Conservation (phyloP, 2,888 invertebrate species). For the Charanyca ferruginea region DNA sequence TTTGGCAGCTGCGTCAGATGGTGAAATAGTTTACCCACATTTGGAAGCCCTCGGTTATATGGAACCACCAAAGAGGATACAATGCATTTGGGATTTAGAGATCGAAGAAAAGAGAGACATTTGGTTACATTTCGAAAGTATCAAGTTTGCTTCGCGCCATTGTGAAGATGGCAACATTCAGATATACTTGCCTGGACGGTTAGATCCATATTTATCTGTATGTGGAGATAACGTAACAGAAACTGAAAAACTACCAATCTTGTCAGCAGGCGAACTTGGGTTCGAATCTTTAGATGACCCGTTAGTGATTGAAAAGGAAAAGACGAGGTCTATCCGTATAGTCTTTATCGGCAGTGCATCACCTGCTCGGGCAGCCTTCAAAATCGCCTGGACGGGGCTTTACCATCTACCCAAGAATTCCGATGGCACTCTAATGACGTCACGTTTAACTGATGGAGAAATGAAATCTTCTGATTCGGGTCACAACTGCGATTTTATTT, state of each 20-base stretch:
- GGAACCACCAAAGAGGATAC: slow-evolving; percentile 93
- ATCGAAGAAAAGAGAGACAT: slow-evolving; percentile 96
- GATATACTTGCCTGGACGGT: slow-evolving; percentile 93
- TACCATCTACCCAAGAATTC: slow-evolving; percentile 96
- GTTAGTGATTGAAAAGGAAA: slow-evolving; percentile 91
- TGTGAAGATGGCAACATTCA: slow-evolving; percentile 97
- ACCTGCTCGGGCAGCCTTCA: slow-evolving; percentile 96
- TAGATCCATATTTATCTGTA: slow-evolving; percentile 95
- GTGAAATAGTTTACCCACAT: slow-evolving; percentile 96
- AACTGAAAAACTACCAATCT: slow-evolving; percentile 95
- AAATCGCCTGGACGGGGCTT: slow-evolving; percentile 97
- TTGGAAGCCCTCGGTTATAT: slow-evolving; percentile 94
- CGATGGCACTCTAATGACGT: slow-evolving; percentile 95
- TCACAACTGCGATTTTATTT: slow-evolving; percentile 95
- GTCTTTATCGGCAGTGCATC: slow-evolving; percentile 95
- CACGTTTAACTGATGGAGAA: slow-evolving; percentile 93
- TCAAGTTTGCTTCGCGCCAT: slow-evolving; percentile 95
- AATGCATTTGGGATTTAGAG: slow-evolving; percentile 95
- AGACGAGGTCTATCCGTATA: slow-evolving; percentile 92
- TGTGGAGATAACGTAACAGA: slow-evolving; percentile 97
- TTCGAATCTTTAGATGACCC: slow-evolving; percentile 91
- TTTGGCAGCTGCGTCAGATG: slow-evolving; percentile 95
- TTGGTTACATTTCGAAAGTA: slow-evolving; percentile 96
- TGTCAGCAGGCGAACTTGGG: slow-evolving; percentile 95
- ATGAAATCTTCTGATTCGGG: slow-evolving; percentile 78